Evolutionary conservation across 1,140 invertebrate species (phyloP).

Genomic region (Tetramorium parvispinum): DNA sequence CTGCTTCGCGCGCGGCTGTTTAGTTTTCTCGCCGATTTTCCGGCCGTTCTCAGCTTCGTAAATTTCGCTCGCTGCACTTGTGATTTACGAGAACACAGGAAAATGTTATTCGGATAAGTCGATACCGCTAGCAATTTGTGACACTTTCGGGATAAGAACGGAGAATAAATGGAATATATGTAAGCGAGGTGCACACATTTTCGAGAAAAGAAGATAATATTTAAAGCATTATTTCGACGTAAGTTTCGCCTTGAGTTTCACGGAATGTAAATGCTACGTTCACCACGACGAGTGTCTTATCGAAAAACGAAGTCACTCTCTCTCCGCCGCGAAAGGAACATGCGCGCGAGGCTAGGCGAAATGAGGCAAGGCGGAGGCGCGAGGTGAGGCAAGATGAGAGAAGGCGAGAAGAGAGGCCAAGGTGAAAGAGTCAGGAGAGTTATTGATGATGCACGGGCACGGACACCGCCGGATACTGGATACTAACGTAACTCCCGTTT

Average conservation of each 20-base stretch:
- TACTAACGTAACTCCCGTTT: conserved; percentile 75
- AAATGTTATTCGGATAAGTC: background rate
- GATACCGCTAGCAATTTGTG: background rate
- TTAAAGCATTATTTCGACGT: background rate
- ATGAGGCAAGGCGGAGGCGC: conserved; percentile 16
- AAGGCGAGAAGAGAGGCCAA: conserved; percentile 41
- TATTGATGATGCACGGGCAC: conserved; percentile 76
- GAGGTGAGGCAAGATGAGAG: background rate
- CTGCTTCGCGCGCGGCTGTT: background rate
- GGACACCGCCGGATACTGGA: conserved; percentile 73
- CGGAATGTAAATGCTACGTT: background rate
- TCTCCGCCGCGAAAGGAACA: conserved; percentile 31
- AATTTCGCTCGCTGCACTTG: conserved; percentile 5
- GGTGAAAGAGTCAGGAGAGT: conserved; percentile 66
- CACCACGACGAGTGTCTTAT: background rate
- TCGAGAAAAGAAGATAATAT: too few species aligned
- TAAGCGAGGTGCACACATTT: background rate
- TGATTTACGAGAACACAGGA: background rate
- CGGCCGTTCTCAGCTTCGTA: background rate
- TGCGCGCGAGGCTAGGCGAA: conserved; percentile 17
- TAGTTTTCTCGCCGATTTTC: conserved; percentile 3
- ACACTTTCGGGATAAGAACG: background rate
- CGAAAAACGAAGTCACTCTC: conserved; percentile 1
- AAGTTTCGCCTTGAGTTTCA: background rate
- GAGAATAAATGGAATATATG: background rate